Evolutionary conservation across 2,888 invertebrate species (phyloP).

Genomic region (Pristionchus arcanus): DNA sequence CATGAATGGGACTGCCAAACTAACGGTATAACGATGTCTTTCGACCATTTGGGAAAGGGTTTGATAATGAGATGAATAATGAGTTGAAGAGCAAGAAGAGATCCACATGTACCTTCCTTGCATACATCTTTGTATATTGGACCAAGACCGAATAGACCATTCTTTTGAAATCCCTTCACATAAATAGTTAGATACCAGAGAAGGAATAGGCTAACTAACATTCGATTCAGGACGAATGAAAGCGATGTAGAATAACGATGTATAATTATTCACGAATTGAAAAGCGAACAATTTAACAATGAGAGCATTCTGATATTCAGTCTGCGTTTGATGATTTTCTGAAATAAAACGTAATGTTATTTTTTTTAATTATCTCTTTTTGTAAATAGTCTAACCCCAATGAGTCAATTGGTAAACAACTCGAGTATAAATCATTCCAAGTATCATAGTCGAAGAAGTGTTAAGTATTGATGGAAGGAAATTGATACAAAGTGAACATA

Average conservation of each 20-base stretch:
- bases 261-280: slow-evolving; percentile 82
- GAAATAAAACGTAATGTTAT: slow-evolving; percentile 62
- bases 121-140: slow-evolving; percentile 80
- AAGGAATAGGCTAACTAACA: slow-evolving; percentile 55
- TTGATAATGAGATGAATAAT: slow-evolving; percentile 81
- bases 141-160: slow-evolving; percentile 79
- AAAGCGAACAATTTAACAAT: slow-evolving; percentile 82
- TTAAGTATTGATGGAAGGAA: slow-evolving; percentile 81
- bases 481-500: slow-evolving; percentile 79
- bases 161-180: slow-evolving; percentile 66
- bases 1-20: slow-evolving; percentile 62
- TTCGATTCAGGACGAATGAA: slow-evolving; percentile 81
- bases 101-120: slow-evolving; percentile 80
- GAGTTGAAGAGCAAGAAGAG: slow-evolving; percentile 81
- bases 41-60: slow-evolving; percentile 81
- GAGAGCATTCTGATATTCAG: slow-evolving; percentile 81
- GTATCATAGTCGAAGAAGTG: slow-evolving; percentile 81
- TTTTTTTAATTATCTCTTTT: background rate
- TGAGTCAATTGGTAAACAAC: slow-evolving; percentile 80
- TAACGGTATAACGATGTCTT: slow-evolving; percentile 81
- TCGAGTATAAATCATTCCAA: slow-evolving; percentile 79
- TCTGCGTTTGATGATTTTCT: slow-evolving; percentile 82
- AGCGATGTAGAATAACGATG: slow-evolving; percentile 82
- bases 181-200: no score
- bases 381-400: slow-evolving; percentile 62